phyloP scores from a whole-genome alignment of 2,113 vertebrate species.

The Chunga burmeisteri region DNA sequence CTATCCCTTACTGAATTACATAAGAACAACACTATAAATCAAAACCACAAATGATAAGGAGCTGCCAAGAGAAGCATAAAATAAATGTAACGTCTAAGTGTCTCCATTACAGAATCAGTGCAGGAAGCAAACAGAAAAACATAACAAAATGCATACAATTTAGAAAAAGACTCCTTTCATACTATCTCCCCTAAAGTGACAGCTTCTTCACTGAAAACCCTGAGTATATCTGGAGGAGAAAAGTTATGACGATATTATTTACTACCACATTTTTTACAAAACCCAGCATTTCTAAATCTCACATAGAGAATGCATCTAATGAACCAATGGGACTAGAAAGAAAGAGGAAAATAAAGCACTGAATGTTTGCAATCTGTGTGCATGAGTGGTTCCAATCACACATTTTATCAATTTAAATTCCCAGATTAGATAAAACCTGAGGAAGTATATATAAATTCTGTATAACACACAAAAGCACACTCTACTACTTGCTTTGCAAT shows the following conservation, averaged over 20 bases:
- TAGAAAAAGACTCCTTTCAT: neutral
- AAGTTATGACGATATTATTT: neutral
- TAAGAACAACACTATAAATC: neutral
- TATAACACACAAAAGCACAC: neutral
- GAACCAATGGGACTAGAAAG: neutral
- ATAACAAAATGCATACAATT: neutral
- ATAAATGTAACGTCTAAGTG: neutral
- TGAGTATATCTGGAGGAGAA: neutral
- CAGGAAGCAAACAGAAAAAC: neutral
- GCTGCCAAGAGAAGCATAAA: neutral
- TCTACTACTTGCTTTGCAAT: neutral
- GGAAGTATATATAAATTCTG: neutral
- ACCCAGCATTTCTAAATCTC: neutral
- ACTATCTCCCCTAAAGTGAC: neutral
- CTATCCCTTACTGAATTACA: neutral
- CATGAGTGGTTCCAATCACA: neutral
- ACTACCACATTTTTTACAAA: neutral
- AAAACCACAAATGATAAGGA: neutral
- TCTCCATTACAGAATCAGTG: neutral
- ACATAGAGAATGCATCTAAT: neutral
- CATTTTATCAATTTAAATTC: neutral
- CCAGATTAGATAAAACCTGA: neutral
- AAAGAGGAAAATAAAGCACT: neutral
- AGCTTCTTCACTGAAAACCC: neutral
- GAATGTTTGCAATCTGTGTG: neutral